phyloP scores from a whole-genome alignment of 1,140 invertebrate genomes.

The Pemphigus obesinymphae region DNA sequence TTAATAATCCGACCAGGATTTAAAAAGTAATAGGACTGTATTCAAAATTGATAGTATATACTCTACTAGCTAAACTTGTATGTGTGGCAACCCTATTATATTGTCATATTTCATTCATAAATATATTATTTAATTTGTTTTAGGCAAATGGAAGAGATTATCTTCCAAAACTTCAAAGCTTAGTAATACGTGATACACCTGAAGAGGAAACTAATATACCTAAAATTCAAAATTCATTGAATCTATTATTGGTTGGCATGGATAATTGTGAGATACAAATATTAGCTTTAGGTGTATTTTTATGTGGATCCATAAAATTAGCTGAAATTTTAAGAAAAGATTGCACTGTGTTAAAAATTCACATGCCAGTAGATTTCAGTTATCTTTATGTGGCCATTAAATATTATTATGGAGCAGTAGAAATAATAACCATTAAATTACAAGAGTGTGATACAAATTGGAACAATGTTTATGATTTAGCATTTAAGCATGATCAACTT shows the following conservation, averaged over 20 bases:
- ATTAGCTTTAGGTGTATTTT: slow-evolving; percentile 30
- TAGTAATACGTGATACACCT: not conserved
- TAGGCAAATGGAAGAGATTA: slow-evolving; percentile 18
- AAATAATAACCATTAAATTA: slow-evolving; percentile 19
- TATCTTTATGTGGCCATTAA: slow-evolving; percentile 16
- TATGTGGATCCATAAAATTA: slow-evolving; percentile 21
- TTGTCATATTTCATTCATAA: not conserved
- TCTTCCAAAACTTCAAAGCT: slow-evolving; percentile 32
- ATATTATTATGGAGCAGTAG: slow-evolving; percentile 9
- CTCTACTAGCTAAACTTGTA: no score
- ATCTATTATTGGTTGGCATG: slow-evolving; percentile 32
- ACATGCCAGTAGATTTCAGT: slow-evolving; percentile 18
- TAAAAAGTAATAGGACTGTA: no score
- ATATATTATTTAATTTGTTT: not conserved
- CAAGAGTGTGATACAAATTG: slow-evolving; percentile 6
- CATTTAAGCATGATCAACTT: slow-evolving; percentile 68
- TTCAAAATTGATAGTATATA: no score
- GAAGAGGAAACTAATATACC: slow-evolving; percentile 24
- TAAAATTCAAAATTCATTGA: slow-evolving; percentile 28
- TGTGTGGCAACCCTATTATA: no score
- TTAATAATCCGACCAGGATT: no score
- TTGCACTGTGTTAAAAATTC: not conserved
- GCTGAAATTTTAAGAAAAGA: not conserved
- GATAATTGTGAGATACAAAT: slow-evolving; percentile 18
- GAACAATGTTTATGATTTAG: slow-evolving; percentile 63